Base-by-base conservation (phyloP, 2,888 invertebrate species). In the Trichacis sp. region DNA sequence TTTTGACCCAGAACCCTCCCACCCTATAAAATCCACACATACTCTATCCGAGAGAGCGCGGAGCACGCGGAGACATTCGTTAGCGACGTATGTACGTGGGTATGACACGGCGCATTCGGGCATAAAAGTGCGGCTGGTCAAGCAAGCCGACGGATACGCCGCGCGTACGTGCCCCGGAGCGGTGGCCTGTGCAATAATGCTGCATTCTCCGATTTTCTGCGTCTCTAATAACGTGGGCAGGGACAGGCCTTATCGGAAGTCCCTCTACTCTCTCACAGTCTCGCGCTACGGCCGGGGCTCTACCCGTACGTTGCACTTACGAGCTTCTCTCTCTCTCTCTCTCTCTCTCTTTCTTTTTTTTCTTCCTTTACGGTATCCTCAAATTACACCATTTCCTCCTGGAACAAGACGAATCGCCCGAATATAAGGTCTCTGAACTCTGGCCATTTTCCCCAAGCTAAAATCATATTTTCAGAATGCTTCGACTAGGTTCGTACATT, bases 151-250 rank as follows among this genome's bases (percentile, higher is more conserved):
- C 36, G 36, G 57, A 38, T 6, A 38, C 3, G 38, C 14, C 14
- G 5, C 49, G 47, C 54, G 46, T 58, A 54, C 47, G 55, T 49
- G 49, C 59, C 60, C 60, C 54, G 57, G 49, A 56, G 64, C 54
- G 51, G 36, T 48, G 72, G 74, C 72, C 68, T 71, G 70, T 64
- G 74, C 74, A 76, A 77, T 76, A 79, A 79, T 77, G 76, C 73
- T 67, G 71, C 76, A 73, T 77, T 77, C 77, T 73, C 69, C 69
- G 77, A 79, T 77, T 77, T 78, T 74, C 75, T 73, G 73, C 77
- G 73, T 74, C 74, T 73, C 74, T 71, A 72, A 74, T 75, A 74
- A 76, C 76, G 73, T 74, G 73, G 76, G 73, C 66, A 58, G 61
- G 42, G 59, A 60, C 69, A 68, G 64, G 60, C 60, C 63, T 69